Conservation (phyloP, 2,888 invertebrate genomes). For the Griposia aprilina region DNA sequence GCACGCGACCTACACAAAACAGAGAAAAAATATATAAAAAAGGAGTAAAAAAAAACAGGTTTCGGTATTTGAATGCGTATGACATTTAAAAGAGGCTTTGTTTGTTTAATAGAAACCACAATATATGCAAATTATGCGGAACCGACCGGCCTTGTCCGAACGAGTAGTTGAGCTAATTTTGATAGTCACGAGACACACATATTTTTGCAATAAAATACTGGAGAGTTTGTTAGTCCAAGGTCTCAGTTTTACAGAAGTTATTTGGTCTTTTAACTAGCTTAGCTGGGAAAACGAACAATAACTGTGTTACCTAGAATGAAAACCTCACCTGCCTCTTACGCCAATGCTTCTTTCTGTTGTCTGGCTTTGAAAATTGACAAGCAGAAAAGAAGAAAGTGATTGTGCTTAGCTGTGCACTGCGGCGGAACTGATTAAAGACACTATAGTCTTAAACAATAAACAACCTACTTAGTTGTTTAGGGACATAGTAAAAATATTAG, state of each 20-base stretch:
- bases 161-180: slow-evolving; percentile 66
- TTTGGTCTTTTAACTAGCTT: not conserved
- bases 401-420: not conserved
- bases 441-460: not conserved
- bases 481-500: not conserved
- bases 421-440: too few relatives aligned
- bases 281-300: not conserved
- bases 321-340: not conserved
- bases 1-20: slow-evolving; percentile 19
- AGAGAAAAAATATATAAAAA: slow-evolving; percentile 6
- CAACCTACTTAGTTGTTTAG: not conserved
- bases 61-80: slow-evolving; percentile 44
- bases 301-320: not conserved
- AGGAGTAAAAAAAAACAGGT: slow-evolving; percentile 33
- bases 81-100: slow-evolving; percentile 64
- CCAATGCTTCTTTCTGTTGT: not conserved
- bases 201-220: slow-evolving; percentile 59
- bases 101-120: slow-evolving; percentile 63
- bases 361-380: not conserved
- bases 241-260: slow-evolving; percentile 7
- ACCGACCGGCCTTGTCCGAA: slow-evolving; percentile 68
- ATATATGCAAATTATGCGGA: slow-evolving; percentile 72
- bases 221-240: slow-evolving; percentile 10
- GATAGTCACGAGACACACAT: slow-evolving; percentile 63
- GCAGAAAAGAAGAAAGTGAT: not conserved